Conservation (phyloP, 2,113 vertebrate genomes). For the Notarius lentiginosus region DNA sequence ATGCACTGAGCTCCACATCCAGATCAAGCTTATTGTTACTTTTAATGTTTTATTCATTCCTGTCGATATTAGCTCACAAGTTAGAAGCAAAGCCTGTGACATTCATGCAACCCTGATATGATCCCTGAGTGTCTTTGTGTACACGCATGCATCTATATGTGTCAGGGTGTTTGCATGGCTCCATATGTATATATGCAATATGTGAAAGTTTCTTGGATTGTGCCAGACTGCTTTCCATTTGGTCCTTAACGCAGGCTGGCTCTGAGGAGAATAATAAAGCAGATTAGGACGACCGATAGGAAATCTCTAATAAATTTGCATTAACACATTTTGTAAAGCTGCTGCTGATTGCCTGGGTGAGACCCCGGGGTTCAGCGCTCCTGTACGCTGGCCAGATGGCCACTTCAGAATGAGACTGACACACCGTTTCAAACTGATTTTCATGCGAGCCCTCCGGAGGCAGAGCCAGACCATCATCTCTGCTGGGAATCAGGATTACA, state of each 20-base stretch:
- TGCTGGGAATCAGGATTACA: slow-evolving; percentile 99
- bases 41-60: slow-evolving; percentile 56
- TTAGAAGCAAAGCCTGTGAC: slow-evolving; percentile 42
- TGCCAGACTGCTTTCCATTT: slow-evolving; percentile 1
- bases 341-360: slow-evolving; percentile 83
- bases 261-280: slow-evolving; percentile 63
- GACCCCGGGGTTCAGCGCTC: slow-evolving; percentile 83
- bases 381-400: slow-evolving; percentile 96
- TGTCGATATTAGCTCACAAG: slow-evolving; percentile 36
- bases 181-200: background rate
- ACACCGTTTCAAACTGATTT: slow-evolving; percentile 98
- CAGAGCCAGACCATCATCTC: slow-evolving; percentile 87
- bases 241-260: slow-evolving; percentile 53
- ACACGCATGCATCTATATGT: slow-evolving; percentile 1
- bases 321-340: slow-evolving; percentile 80
- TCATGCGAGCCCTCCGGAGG: slow-evolving; percentile 92
- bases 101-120: slow-evolving; percentile 32
- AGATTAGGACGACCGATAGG: slow-evolving; percentile 73
- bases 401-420: slow-evolving; percentile 94
- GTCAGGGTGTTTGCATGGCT: background rate
- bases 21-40: too few species aligned
- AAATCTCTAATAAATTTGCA: slow-evolving; percentile 82
- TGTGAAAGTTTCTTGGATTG: slow-evolving; percentile 17
- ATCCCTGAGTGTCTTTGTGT: slow-evolving; percentile 19
- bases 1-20: slow-evolving; percentile 18